A percentile compares a stretch with the other conserved stretches of the same genome.
Evolutionary conservation across 2,113 vertebrate species (phyloP).

Genomic region (Sorex fumeus): DNA sequence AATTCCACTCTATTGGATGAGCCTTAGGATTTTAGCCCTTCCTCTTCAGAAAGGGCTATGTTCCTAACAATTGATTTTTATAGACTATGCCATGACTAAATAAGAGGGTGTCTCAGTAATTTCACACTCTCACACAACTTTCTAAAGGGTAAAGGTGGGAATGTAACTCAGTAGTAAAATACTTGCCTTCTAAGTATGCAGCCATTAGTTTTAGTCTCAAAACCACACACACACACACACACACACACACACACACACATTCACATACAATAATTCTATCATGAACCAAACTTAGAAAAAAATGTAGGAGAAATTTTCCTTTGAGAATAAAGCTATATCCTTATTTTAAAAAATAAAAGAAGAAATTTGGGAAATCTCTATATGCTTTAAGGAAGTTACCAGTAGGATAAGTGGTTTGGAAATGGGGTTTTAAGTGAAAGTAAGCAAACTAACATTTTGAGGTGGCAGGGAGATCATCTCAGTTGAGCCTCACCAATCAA

Average conservation of each 20-base stretch:
- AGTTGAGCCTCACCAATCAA: neutral
- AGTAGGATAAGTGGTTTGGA: neutral
- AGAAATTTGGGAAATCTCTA: neutral
- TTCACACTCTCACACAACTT: neutral
- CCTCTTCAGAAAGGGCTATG: neutral
- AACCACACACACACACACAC: neutral
- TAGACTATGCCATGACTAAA: neutral
- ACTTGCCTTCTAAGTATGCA: no score
- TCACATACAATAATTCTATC: no score
- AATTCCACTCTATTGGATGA: neutral
- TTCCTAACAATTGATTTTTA: conserved; percentile 20
- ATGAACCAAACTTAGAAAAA: no score
- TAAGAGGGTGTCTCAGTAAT: neutral
- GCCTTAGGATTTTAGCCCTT: neutral
- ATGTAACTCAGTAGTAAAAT: no score
- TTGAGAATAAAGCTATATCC: conserved; percentile 15
- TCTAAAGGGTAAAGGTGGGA: neutral
- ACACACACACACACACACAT: no score
- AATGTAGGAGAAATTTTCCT: neutral
- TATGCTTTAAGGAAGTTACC: neutral
- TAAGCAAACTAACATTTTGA: neutral
- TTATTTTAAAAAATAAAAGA: neutral
- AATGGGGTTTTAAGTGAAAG: neutral
- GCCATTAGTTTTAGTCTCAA: no score
- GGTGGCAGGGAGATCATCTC: neutral